phyloP scores from a whole-genome alignment of 2,888 invertebrate species.

The Tinea semifulvella region DNA sequence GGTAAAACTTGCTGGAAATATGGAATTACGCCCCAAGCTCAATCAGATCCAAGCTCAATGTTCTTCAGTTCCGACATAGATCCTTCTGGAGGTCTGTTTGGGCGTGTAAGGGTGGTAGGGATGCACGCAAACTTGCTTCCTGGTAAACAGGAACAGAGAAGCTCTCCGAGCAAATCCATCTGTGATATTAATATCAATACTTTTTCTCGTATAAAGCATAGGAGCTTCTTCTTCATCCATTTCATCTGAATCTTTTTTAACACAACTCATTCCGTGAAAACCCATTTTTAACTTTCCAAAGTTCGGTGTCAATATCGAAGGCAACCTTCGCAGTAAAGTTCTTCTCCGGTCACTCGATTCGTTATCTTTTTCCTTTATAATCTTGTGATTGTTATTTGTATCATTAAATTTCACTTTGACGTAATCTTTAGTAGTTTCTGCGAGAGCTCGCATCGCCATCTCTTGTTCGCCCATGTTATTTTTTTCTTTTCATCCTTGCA shows the following conservation, averaged over 20 bases:
- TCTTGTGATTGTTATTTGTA: constrained; percentile 21
- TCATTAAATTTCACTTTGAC: constrained; percentile 27
- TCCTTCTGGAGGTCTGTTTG: constrained; percentile 48
- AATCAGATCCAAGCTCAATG: too few relatives aligned
- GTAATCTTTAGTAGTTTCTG: constrained; percentile 29
- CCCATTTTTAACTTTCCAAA: constrained; percentile 33
- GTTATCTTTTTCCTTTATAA: background rate
- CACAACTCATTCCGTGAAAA: constrained; percentile 42
- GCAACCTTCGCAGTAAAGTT: constrained; percentile 29
- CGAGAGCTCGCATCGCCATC: constrained; percentile 19
- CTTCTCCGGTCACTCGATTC: constrained; percentile 7
- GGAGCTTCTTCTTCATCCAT: constrained; percentile 30
- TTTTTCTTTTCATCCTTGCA: background rate
- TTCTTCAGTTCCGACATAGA: constrained; percentile 28
- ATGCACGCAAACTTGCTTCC: constrained; percentile 46
- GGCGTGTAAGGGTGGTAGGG: constrained; percentile 58
- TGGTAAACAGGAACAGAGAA: constrained; percentile 52
- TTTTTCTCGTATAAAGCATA: constrained; percentile 37
- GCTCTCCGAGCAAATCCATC: constrained; percentile 48
- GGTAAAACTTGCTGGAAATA: too few relatives aligned
- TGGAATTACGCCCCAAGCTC: too few relatives aligned
- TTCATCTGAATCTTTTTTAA: constrained; percentile 19
- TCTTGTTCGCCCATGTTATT: constrained; percentile 40
- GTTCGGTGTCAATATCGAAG: constrained; percentile 26
- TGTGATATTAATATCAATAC: constrained; percentile 52